Percentiles rank a stretch among this genome's conserved stretches.
phyloP scores from a whole-genome alignment of 2,797 vertebrate species.

The Xyrichtys novacula region DNA sequence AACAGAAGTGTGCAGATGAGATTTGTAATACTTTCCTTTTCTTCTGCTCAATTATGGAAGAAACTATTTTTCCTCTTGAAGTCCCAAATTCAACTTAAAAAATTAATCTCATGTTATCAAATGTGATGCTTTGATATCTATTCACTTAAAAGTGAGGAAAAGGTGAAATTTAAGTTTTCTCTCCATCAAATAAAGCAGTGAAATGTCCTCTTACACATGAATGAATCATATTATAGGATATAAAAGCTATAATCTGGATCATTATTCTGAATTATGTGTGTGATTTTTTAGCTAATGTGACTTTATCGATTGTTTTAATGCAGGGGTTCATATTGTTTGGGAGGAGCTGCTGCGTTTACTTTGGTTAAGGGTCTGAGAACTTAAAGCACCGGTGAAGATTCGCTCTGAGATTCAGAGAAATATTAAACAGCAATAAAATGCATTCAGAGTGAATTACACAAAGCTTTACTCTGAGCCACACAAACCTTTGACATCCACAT shows the following conservation, averaged over 20 bases:
- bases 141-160: background rate
- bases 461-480: constrained; percentile 24
- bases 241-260: background rate
- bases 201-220: background rate
- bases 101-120: background rate
- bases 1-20: too few species aligned
- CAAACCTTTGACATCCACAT: constrained; percentile 38
- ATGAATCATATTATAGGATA: background rate
- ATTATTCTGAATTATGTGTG: background rate
- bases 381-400: background rate
- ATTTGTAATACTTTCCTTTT: too few species aligned
- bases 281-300: background rate
- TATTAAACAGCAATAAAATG: background rate
- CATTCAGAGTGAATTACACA: constrained; percentile 14
- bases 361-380: background rate
- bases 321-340: background rate
- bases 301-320: background rate
- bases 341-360: background rate
- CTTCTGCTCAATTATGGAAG: too few species aligned
- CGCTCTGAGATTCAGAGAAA: background rate
- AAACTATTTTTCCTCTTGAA: too few species aligned
- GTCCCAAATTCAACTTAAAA: background rate
- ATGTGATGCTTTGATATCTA: background rate
- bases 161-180: background rate
- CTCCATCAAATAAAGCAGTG: background rate